A percentile compares a stretch with the other conserved stretches of the same genome.
Conservation (phyloP, 2,888 invertebrate species). For the Meteorus cinctellus region DNA sequence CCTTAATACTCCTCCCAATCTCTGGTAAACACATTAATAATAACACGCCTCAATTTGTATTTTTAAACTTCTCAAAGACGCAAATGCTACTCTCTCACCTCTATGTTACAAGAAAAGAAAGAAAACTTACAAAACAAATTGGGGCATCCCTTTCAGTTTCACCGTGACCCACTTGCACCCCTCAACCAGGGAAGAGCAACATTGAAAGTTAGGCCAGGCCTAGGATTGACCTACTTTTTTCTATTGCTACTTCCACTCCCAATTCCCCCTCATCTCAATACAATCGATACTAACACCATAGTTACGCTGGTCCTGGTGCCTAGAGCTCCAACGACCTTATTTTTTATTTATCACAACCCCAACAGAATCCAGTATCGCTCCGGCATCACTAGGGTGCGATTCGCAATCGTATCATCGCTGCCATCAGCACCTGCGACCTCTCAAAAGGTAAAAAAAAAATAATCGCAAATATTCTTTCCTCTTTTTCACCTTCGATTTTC, state of each 20-base stretch:
- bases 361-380: not conserved
- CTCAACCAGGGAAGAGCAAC: conserved; percentile 22
- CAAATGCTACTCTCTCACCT: not conserved
- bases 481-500: not conserved
- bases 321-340: not conserved
- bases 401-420: not conserved
- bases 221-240: conserved; percentile 34
- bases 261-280: conserved; percentile 20
- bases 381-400: not conserved
- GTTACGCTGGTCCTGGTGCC: conserved; percentile 46
- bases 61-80: no score
- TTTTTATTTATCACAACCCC: not conserved
- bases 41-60: no score
- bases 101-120: not conserved
- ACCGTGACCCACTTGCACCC: conserved; percentile 49
- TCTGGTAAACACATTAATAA: no score
- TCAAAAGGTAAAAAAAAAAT: not conserved
- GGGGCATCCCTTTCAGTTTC: not conserved
- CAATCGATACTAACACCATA: conserved; percentile 45
- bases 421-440: not conserved
- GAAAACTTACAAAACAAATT: not conserved
- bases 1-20: no score
- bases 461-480: not conserved
- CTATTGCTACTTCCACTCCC: conserved; percentile 5
- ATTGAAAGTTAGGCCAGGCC: conserved; percentile 39